These are phyloP conservation scores for Orthonyx spaldingii DNA, from an alignment of 2,113 vertebrate species.

Conservation along the genomic window DNA sequence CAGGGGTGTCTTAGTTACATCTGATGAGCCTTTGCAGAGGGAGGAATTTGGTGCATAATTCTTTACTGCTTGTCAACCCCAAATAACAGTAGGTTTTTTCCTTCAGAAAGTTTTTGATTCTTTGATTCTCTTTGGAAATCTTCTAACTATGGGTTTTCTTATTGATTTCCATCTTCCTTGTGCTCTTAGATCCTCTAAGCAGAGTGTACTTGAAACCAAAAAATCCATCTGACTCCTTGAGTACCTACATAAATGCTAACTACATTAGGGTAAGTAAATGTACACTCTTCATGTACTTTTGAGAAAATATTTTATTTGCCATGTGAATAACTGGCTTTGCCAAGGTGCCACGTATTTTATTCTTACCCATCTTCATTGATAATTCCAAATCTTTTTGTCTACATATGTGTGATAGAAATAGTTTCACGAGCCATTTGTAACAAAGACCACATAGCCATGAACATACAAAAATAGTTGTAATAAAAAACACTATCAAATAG, in stretches of 20 bases:
- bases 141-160: slow-evolving; percentile 33
- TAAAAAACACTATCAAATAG: background rate
- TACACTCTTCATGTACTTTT: slow-evolving; percentile 3
- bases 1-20: background rate
- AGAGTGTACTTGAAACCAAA: slow-evolving; percentile 88
- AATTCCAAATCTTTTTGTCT: background rate
- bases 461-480: background rate
- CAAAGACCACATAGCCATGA: background rate
- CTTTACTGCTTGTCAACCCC: background rate
- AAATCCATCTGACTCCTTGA: slow-evolving; percentile 82
- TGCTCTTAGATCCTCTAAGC: slow-evolving; percentile 86
- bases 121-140: background rate
- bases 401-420: background rate
- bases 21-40: background rate
- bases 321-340: background rate
- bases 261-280: slow-evolving; percentile 87
- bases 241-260: slow-evolving; percentile 96
- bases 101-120: background rate
- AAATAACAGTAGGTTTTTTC: background rate
- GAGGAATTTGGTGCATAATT: background rate
- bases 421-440: background rate
- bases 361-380: background rate
- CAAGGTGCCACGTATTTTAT: background rate
- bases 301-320: background rate
- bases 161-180: slow-evolving; percentile 43